Conservation (phyloP, 2,113 vertebrate genomes). For the Antechinus flavipes region DNA sequence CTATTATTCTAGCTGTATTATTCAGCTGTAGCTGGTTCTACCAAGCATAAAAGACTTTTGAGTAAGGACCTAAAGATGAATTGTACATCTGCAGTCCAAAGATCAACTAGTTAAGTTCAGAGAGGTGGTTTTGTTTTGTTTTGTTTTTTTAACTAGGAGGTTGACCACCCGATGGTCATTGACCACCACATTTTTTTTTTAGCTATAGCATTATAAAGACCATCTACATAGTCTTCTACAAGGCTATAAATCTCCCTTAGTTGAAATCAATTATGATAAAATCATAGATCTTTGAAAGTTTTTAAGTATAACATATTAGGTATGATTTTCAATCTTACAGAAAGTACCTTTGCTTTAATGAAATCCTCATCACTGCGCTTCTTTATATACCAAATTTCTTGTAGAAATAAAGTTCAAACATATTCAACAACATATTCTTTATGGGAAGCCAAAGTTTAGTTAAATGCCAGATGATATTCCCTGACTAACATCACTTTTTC, state of each 20-base stretch:
- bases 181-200: background rate
- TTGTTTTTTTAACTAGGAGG: background rate
- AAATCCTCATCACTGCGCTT: background rate
- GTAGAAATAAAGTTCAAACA: background rate
- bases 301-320: background rate
- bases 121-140: background rate
- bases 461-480: background rate
- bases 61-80: background rate
- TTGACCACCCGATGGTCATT: background rate
- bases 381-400: background rate
- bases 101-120: background rate
- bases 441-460: background rate
- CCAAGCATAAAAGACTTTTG: background rate
- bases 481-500: background rate
- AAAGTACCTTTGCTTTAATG: background rate
- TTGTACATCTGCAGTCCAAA: background rate
- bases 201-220: background rate
- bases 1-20: background rate
- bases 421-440: background rate
- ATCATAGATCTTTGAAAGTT: background rate
- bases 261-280: background rate
- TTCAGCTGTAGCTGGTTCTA: background rate
- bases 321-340: rapidly evolving
- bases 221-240: background rate
- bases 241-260: background rate